phyloP scores from a whole-genome alignment of 2,888 invertebrate genomes.

The Andrena bicolor region DNA sequence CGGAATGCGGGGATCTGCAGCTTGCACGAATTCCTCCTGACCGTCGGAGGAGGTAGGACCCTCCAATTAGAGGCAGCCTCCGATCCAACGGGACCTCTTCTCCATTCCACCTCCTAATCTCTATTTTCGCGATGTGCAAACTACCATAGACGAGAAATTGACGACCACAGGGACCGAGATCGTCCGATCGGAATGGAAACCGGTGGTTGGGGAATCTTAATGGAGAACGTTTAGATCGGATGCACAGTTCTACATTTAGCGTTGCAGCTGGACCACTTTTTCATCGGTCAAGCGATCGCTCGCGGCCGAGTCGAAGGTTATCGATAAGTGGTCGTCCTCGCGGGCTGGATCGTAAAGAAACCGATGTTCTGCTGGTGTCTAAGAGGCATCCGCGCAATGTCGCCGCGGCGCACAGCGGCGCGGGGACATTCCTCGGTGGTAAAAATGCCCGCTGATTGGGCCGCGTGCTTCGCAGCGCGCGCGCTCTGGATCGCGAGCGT shows the following conservation, averaged over 20 bases:
- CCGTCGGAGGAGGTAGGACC: conserved; percentile 21
- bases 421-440: conserved; percentile 36
- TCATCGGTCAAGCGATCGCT: background rate
- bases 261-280: too few species aligned
- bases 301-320: conserved; percentile 46
- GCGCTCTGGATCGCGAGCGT: conserved; percentile 36
- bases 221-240: background rate
- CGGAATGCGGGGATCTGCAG: conserved; percentile 54
- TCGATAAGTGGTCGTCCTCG: conserved; percentile 57
- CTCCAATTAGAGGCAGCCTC: conserved; percentile 48
- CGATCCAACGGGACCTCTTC: conserved; percentile 40
- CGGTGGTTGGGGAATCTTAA: too few species aligned
- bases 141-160: conserved; percentile 40
- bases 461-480: conserved; percentile 10
- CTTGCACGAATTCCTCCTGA: conserved; percentile 53
- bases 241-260: too few species aligned
- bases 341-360: conserved; percentile 50
- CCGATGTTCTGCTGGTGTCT: conserved; percentile 61
- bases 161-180: conserved; percentile 3
- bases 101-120: conserved; percentile 2
- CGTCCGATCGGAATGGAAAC: background rate
- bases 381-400: conserved; percentile 72
- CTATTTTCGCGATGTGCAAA: conserved; percentile 19
- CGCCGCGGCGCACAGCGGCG: conserved; percentile 33
- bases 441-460: conserved; percentile 55